Percentiles rank a stretch among this genome's conserved stretches.
phyloP scores from a whole-genome alignment of 1,140 invertebrate species.

The Drosophila ananassae region DNA sequence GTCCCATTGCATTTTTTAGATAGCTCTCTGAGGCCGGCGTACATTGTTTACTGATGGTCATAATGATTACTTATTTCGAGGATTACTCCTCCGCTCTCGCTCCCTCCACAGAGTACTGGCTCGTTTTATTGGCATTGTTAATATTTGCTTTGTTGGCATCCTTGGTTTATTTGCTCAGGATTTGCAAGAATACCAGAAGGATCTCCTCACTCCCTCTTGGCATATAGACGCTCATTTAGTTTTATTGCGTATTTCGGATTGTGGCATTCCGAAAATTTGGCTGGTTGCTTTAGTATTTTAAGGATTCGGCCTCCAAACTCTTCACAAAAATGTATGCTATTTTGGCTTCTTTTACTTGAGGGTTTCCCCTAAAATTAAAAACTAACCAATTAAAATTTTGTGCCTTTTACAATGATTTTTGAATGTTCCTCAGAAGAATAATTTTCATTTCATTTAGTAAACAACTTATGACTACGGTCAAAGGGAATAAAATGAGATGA shows the following conservation, averaged over 20 bases:
- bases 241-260: constrained; percentile 65
- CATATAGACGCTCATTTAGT: constrained; percentile 58
- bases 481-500: neutral
- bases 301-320: constrained; percentile 6
- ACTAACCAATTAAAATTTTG: constrained; percentile 23
- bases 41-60: constrained; percentile 64
- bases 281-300: constrained; percentile 34
- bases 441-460: neutral
- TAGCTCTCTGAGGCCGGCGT: constrained; percentile 53
- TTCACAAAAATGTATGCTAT: constrained; percentile 14
- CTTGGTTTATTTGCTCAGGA: constrained; percentile 69
- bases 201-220: constrained; percentile 5
- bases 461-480: neutral
- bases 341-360: constrained; percentile 28
- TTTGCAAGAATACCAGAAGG: constrained; percentile 55
- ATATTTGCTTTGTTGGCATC: constrained; percentile 65
- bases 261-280: constrained; percentile 40
- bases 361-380: constrained; percentile 4
- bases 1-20: constrained; percentile 77
- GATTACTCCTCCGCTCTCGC: constrained; percentile 60
- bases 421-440: neutral
- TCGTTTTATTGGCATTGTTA: constrained; percentile 76
- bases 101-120: constrained; percentile 25
- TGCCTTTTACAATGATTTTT: constrained; percentile 1
- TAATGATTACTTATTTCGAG: constrained; percentile 81